Evolutionary conservation across 30 jellyfish, hydroid and myxozoan genomes (phyloP).

Genomic region (Rhopilema esculentum): DNA sequence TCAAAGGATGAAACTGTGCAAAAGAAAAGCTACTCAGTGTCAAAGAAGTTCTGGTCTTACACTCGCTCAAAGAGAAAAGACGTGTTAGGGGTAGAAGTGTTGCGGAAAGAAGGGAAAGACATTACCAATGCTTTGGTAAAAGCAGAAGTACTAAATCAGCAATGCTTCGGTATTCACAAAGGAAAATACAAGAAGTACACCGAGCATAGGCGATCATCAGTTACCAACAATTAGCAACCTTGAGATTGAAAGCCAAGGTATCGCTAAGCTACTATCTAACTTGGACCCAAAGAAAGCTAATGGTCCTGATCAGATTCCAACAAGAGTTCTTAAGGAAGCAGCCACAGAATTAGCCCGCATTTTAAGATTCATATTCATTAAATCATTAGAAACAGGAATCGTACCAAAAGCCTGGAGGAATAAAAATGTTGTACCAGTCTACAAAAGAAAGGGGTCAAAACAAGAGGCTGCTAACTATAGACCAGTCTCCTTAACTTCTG

Average conservation of each 20-base stretch:
- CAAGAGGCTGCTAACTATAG: slow-evolving; percentile 56
- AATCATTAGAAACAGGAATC: slow-evolving; percentile 54
- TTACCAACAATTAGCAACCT: slow-evolving; percentile 44
- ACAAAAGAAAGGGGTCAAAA: slow-evolving; percentile 61
- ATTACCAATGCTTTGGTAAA: slow-evolving; percentile 26
- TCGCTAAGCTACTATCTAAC: slow-evolving; percentile 31
- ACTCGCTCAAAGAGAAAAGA: slow-evolving; percentile 38
- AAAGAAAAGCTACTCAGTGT: slow-evolving; percentile 16
- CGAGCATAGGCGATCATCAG: no score
- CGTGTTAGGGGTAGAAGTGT: slow-evolving; percentile 30
- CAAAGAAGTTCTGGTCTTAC: slow-evolving; percentile 39
- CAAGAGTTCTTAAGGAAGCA: slow-evolving; percentile 43
- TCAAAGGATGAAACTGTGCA: slow-evolving; percentile 55
- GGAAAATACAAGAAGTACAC: slow-evolving; percentile 11
- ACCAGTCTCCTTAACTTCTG: slow-evolving; percentile 59
- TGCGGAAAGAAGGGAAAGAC: slow-evolving; percentile 17
- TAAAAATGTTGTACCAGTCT: slow-evolving; percentile 40
- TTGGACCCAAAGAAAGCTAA: slow-evolving; percentile 50
- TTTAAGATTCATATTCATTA: slow-evolving; percentile 34
- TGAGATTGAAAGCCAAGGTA: slow-evolving; percentile 56
- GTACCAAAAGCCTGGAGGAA: slow-evolving; percentile 62
- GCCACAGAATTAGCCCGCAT: slow-evolving; percentile 49
- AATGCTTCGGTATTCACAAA: slow-evolving; percentile 35
- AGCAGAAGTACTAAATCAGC: slow-evolving; percentile 54
- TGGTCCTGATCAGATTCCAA: slow-evolving; percentile 69